Percentiles rank a stretch among this genome's conserved stretches.
Evolutionary conservation across 2,888 invertebrate species (phyloP).

Genomic region (Sialis fuliginosa): DNA sequence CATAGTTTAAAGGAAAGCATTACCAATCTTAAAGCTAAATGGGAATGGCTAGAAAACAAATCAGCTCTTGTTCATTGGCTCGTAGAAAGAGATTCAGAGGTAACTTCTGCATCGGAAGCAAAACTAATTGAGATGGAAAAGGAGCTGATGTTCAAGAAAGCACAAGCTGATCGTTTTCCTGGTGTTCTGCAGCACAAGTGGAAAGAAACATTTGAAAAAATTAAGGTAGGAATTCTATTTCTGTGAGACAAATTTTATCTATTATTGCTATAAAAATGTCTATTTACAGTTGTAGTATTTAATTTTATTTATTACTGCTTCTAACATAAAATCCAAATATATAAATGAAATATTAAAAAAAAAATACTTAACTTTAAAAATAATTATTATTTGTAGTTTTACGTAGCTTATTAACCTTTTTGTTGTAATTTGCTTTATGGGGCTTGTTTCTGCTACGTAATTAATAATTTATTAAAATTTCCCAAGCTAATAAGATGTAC

Average conservation of each 20-base stretch:
- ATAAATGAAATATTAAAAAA: no score
- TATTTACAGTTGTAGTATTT: neutral
- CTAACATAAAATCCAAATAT: no score
- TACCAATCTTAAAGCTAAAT: conserved; percentile 22
- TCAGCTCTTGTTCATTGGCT: conserved; percentile 2
- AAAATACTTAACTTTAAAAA: no score
- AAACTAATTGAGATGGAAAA: conserved; percentile 18
- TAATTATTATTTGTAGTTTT: no score
- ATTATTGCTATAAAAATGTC: neutral
- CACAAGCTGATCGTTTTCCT: conserved; percentile 14
- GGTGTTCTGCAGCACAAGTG: conserved; percentile 14
- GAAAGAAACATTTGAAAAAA: conserved; percentile 16
- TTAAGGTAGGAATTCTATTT: conserved; percentile 15
- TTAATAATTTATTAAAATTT: neutral
- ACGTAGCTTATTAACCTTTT: no score
- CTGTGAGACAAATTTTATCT: neutral
- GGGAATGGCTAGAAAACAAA: conserved; percentile 1
- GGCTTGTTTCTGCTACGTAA: no score
- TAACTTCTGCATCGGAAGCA: conserved; percentile 32
- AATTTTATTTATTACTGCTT: neutral
- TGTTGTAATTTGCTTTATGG: no score
- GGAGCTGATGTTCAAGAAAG: conserved; percentile 17
- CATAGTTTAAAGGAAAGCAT: conserved; percentile 37
- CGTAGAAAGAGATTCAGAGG: conserved; percentile 34
- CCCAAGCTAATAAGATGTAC: neutral